Conservation (phyloP, 2,113 vertebrate species). For the Vireo altiloquus region DNA sequence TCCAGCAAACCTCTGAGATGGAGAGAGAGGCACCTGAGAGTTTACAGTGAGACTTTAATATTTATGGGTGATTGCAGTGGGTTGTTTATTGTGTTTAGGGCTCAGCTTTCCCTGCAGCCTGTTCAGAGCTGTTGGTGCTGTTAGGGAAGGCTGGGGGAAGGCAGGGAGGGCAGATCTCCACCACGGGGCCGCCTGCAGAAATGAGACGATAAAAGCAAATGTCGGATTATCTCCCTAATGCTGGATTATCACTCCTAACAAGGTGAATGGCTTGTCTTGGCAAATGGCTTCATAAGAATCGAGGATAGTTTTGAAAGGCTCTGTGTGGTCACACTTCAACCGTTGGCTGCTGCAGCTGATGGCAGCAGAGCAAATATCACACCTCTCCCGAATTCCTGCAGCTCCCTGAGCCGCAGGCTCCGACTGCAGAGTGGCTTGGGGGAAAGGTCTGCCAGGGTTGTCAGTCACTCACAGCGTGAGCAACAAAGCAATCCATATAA, state of each 20-base stretch:
- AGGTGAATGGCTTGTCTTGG: slow-evolving; percentile 49
- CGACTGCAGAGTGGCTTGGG: not conserved
- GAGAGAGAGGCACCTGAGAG: not conserved
- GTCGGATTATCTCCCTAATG: slow-evolving; percentile 50
- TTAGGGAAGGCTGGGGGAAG: not conserved
- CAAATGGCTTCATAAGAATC: slow-evolving; percentile 41
- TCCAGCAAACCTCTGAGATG: not conserved
- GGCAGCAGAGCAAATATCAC: slow-evolving; percentile 18
- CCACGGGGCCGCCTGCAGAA: not conserved
- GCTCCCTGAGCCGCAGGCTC: not conserved
- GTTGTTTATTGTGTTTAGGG: not conserved
- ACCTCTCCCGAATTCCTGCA: not conserved
- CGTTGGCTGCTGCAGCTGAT: slow-evolving; percentile 19
- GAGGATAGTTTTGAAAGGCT: slow-evolving; percentile 26
- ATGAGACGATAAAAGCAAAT: slow-evolving; percentile 44
- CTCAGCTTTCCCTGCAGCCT: too few species aligned
- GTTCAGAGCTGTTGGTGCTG: not conserved
- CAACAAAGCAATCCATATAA: not conserved
- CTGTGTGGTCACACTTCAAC: slow-evolving; percentile 37
- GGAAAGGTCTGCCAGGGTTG: not conserved
- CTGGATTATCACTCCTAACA: slow-evolving; percentile 61
- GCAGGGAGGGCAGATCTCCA: not conserved
- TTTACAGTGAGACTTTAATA: rapidly evolving
- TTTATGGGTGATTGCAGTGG: not conserved
- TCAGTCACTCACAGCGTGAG: not conserved